Percentiles rank a stretch among this genome's conserved stretches.
Evolutionary conservation across 2,113 vertebrate genomes (phyloP).

Genomic region (Triplophysa tibetana): DNA sequence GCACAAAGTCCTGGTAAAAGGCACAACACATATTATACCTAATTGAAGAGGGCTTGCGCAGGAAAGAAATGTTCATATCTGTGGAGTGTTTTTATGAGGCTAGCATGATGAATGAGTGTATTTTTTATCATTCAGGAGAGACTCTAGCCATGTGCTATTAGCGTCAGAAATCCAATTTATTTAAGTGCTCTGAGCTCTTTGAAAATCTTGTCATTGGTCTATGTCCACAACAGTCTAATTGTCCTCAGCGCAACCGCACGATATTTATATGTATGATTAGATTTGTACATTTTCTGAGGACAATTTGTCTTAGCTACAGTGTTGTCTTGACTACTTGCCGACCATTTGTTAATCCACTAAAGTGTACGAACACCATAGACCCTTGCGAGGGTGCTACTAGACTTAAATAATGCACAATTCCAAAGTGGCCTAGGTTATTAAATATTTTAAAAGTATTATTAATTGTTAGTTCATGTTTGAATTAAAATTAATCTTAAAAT

Average conservation of each 20-base stretch:
- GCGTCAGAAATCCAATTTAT: slow-evolving; percentile 60
- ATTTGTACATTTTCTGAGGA: not conserved
- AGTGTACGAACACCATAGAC: no score
- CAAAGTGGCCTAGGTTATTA: no score
- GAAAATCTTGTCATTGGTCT: slow-evolving; percentile 69
- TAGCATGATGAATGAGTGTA: slow-evolving; percentile 58
- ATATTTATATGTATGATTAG: not conserved
- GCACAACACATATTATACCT: slow-evolving; percentile 38
- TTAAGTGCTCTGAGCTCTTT: slow-evolving; percentile 62
- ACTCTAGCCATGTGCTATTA: slow-evolving; percentile 52
- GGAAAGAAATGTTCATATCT: slow-evolving; percentile 56
- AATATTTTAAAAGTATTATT: no score
- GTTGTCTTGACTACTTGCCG: not conserved
- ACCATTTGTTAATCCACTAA: not conserved
- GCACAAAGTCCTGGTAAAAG: not conserved
- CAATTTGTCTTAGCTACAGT: no score
- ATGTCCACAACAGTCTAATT: slow-evolving; percentile 62
- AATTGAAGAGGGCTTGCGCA: slow-evolving; percentile 59
- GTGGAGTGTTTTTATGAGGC: slow-evolving; percentile 51
- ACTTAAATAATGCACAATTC: no score
- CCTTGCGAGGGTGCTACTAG: no score
- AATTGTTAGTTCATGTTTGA: no score
- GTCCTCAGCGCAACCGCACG: slow-evolving; percentile 55
- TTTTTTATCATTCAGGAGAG: slow-evolving; percentile 56
- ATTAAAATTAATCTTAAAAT: no score